Base-by-base conservation (phyloP, 35 echinoderm and acorn worm species). In the Patiria miniata region DNA sequence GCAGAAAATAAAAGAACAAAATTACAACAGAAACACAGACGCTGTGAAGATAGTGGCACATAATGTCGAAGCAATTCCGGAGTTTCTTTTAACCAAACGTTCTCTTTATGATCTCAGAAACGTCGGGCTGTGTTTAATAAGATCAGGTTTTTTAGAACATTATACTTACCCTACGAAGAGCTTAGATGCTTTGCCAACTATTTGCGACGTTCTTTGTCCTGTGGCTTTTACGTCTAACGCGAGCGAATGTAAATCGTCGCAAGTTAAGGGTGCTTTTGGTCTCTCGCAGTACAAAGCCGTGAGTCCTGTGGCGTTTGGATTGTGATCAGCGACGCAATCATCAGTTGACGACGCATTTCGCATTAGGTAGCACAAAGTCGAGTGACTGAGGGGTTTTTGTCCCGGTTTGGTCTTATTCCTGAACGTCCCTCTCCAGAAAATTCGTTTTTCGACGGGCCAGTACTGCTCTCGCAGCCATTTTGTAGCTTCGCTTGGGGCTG, bases 401-500 rank as follows among this genome's bases (percentile, higher is more conserved):
- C n/a, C n/a, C n/a, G n/a, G n/a, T n/a, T n/a, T n/a, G n/a, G n/a
- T n/a, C 65, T 5, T 30, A 10, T 23, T 23, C 26, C 26, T 26
- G 34, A 73, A 73, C 65, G 21, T 23, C 1, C 21, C 65, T 26
- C 29, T 34, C 65, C 65, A 73, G 29, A 73, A 73, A 2, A 34
- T 23, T 32, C 2, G 65, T 16, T 23, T 73, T 34, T 73, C 65
- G 26, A 34, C 26, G 14, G 65, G 65, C 65, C 65, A 73, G 9
- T 73, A 73, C 15, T 73, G 21, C 29, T 26, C 34, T 9, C 65
- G 22, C 34, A 73, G 65, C 65, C 65, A 73, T 73, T 7, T 73
- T 10, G 65, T 73, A 34, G 65, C 65, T 30, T 73, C 65, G 65
- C 86, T 57, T 10, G 73, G 40, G 54, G 77, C 40, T 22, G 77